Conservation (phyloP, 2,888 invertebrate species). For the Synanthedon andrenaeformis region DNA sequence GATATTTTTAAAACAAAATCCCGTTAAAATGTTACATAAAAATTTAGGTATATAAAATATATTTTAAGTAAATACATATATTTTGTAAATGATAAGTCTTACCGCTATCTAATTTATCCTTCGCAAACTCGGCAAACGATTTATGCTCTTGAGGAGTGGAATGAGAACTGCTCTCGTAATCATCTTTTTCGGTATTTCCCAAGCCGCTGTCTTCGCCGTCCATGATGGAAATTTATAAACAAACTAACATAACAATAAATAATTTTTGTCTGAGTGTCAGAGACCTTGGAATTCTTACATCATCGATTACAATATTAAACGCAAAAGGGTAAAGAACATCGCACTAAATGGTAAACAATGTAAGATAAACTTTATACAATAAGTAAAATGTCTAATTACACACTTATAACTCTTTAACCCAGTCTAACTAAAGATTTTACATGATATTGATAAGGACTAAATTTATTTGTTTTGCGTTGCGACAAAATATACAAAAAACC, state of each 20-base stretch:
- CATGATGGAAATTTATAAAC: constrained; percentile 26
- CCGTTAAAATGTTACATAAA: too few species aligned
- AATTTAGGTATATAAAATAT: too few species aligned
- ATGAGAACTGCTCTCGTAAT: constrained; percentile 52
- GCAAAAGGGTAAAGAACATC: constrained; percentile 6
- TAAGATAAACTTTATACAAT: neutral
- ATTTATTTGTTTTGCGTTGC: constrained; percentile 13
- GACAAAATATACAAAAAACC: constrained; percentile 10
- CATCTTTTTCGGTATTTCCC: constrained; percentile 47
- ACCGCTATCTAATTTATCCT: constrained; percentile 64
- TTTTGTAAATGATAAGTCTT: constrained; percentile 11
- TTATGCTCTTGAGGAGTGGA: constrained; percentile 61
- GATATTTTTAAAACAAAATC: too few species aligned
- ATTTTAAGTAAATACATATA: neutral
- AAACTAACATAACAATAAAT: constrained; percentile 27
- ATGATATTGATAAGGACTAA: constrained; percentile 16
- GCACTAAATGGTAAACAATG: neutral
- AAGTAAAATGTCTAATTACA: neutral
- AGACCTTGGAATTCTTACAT: constrained; percentile 62
- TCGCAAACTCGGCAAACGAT: constrained; percentile 61
- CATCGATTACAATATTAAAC: constrained; percentile 50
- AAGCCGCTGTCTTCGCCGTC: constrained; percentile 43
- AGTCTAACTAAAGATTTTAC: constrained; percentile 10
- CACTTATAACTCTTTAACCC: neutral
- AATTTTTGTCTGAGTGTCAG: constrained; percentile 23